These are phyloP conservation scores for Paramormyrops hopkinsi DNA, from an alignment of 2,797 vertebrate species.

Conservation along the genomic window DNA sequence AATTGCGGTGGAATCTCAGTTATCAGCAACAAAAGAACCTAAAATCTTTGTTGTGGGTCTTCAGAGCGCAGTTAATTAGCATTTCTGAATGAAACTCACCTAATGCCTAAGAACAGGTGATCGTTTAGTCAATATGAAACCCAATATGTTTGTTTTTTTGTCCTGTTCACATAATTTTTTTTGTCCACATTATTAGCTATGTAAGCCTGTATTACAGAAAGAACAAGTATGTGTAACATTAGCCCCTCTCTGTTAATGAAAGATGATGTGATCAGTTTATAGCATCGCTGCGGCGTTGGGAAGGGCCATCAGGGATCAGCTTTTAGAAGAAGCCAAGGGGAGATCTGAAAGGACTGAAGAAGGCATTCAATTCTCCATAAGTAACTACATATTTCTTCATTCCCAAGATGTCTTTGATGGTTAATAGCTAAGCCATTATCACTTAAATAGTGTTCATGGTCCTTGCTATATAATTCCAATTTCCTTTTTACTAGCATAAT, in stretches of 20 bases:
- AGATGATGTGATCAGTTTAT: not conserved
- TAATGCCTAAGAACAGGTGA: not conserved
- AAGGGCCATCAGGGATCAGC: not conserved
- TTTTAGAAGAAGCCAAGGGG: not conserved
- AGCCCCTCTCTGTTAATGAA: not conserved
- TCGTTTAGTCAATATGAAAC: not conserved
- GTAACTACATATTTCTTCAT: conserved; percentile 2
- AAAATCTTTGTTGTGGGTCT: not conserved
- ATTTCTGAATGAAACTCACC: not conserved
- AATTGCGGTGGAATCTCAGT: not conserved
- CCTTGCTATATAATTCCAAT: not conserved
- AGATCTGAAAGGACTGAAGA: not conserved
- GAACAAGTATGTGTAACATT: not conserved
- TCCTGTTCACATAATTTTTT: not conserved
- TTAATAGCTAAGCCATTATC: not conserved
- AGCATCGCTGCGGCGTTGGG: not conserved
- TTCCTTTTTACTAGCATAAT: conserved; percentile 1
- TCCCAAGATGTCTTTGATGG: not conserved
- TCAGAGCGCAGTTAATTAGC: not conserved
- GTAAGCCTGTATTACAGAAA: not conserved
- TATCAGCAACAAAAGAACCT: not conserved
- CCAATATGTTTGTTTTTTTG: not conserved
- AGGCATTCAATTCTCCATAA: not conserved
- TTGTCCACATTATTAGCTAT: not conserved
- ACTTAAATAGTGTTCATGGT: conserved; percentile 4